A percentile compares a stretch with the other conserved stretches of the same genome.
phyloP scores from a whole-genome alignment of 2,113 vertebrate genomes.

The Etheostoma cragini region DNA sequence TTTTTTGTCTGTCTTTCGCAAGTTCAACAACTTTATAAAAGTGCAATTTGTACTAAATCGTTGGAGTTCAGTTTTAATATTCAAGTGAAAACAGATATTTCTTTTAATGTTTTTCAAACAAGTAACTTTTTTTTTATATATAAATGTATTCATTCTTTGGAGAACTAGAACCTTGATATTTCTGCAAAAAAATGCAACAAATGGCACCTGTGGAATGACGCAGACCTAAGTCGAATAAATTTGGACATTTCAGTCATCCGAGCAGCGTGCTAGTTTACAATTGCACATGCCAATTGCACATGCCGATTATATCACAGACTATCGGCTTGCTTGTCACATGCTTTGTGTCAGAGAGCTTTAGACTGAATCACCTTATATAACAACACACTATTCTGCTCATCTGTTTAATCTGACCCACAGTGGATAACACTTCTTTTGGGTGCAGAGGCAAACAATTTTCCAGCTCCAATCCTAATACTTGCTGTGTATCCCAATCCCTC shows the following conservation, averaged over 20 bases:
- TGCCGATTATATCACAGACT: constrained; percentile 61
- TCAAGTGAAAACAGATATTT: background rate
- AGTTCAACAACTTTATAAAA: background rate
- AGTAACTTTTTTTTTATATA: background rate
- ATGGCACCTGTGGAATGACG: background rate
- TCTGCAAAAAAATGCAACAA: background rate
- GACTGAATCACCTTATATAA: constrained; percentile 71
- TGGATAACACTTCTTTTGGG: constrained; percentile 40
- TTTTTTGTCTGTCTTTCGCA: background rate
- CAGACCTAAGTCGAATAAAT: constrained; percentile 40
- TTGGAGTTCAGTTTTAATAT: background rate
- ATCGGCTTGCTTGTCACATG: constrained; percentile 64
- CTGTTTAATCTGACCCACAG: constrained; percentile 65
- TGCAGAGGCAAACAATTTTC: constrained; percentile 31
- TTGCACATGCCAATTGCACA: constrained; percentile 54
- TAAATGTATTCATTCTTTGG: background rate
- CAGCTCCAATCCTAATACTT: constrained; percentile 34
- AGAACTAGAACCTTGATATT: background rate
- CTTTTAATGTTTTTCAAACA: background rate
- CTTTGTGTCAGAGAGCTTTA: constrained; percentile 71
- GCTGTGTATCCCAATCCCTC: constrained; percentile 13
- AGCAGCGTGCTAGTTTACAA: constrained; percentile 45
- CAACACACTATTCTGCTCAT: constrained; percentile 68
- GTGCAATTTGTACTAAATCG: background rate
- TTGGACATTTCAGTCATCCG: constrained; percentile 50